These are phyloP conservation scores for Cryptocheilus praepositus DNA, from an alignment of 2,888 invertebrate species.

Conservation along the genomic window DNA sequence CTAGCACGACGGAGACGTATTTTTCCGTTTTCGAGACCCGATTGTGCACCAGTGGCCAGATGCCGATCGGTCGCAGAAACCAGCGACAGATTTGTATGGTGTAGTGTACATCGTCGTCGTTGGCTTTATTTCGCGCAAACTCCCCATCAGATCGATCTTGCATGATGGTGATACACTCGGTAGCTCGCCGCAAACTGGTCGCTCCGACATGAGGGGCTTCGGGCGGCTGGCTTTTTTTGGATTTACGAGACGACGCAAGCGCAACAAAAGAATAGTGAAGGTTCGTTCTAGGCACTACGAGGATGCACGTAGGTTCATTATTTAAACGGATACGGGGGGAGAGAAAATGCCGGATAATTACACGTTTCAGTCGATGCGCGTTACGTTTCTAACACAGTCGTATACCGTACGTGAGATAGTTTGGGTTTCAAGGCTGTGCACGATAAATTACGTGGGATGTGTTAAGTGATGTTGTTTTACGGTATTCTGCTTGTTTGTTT, in stretches of 20 bases:
- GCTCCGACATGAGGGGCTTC: not conserved
- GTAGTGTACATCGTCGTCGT: constrained; percentile 34
- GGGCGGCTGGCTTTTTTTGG: too few relatives aligned
- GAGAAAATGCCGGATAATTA: too few relatives aligned
- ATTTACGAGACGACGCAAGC: constrained; percentile 32
- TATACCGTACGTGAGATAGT: too few relatives aligned
- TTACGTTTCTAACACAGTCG: too few relatives aligned
- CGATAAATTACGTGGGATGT: too few relatives aligned
- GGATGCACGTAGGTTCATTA: too few relatives aligned
- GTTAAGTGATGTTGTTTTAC: too few relatives aligned
- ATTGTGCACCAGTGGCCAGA: constrained; percentile 47
- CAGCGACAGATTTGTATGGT: constrained; percentile 57
- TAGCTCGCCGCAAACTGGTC: constrained; percentile 27
- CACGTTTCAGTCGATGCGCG: too few relatives aligned
- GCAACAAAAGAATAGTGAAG: not conserved
- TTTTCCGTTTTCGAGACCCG: constrained; percentile 7
- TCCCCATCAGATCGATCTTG: constrained; percentile 9
- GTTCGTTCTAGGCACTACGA: too few relatives aligned
- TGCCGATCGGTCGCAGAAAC: constrained; percentile 57
- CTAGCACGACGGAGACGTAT: constrained; percentile 9
- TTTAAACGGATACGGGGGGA: too few relatives aligned
- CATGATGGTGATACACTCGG: constrained; percentile 24
- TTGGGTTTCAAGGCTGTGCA: too few relatives aligned
- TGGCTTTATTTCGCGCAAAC: constrained; percentile 10
- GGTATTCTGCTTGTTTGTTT: too few relatives aligned